A percentile compares a stretch with the other conserved stretches of the same genome.
Evolutionary conservation across 2,113 vertebrate genomes (phyloP).

Genomic region (rat (Rattus norvegicus)): DNA sequence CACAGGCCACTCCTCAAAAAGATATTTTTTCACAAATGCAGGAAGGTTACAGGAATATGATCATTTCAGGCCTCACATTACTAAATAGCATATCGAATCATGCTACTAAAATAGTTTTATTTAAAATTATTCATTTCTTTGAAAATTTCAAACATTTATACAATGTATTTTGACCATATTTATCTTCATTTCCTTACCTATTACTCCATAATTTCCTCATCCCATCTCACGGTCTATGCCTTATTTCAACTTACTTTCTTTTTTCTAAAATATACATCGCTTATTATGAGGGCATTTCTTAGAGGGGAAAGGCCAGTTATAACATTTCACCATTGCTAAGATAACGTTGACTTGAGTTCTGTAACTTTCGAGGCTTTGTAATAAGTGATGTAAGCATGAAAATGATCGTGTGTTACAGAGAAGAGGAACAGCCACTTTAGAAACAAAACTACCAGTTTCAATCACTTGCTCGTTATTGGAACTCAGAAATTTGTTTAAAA

Average conservation of each 20-base stretch:
- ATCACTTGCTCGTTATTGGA: no score
- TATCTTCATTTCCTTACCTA: no score
- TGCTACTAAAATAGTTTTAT: background rate
- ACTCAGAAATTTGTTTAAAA: no score
- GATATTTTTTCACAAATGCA: background rate
- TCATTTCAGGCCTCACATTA: background rate
- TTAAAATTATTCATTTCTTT: background rate
- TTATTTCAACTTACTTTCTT: no score
- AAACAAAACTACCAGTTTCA: no score
- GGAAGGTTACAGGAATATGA: background rate
- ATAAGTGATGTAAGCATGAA: background rate
- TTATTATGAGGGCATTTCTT: background rate
- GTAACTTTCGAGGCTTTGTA: background rate
- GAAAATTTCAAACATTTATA: background rate
- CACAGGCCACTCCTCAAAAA: background rate
- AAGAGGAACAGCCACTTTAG: no score
- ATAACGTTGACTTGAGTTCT: background rate
- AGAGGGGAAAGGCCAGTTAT: background rate
- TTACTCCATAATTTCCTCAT: background rate
- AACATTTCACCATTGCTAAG: background rate
- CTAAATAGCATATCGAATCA: background rate
- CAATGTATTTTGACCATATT: background rate
- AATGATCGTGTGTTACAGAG: no score
- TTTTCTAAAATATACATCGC: background rate
- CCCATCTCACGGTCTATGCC: background rate